A percentile compares a stretch with the other conserved stretches of the same genome.
Conservation (phyloP, 2,113 vertebrate genomes). For the Lipophrys pholis region DNA sequence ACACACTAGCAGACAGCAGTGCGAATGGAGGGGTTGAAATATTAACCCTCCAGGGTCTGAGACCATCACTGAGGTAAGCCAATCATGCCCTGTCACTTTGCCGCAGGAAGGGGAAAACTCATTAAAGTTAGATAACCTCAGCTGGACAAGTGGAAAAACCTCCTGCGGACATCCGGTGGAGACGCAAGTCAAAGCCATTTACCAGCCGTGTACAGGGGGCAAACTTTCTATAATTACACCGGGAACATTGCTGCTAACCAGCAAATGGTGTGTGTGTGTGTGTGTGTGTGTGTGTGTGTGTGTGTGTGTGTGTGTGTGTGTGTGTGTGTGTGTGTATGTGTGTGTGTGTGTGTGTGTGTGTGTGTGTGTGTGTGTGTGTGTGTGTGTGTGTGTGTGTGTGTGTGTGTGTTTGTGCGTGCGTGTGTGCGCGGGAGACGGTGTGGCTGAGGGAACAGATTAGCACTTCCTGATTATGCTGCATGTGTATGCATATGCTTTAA, state of each 20-base stretch:
- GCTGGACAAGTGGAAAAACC: constrained; percentile 71
- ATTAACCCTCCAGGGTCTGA: constrained; percentile 46
- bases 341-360: constrained; percentile 5
- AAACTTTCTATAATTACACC: constrained; percentile 75
- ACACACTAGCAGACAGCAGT: constrained; percentile 7
- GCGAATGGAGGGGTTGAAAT: constrained; percentile 13
- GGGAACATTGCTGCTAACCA: constrained; percentile 58
- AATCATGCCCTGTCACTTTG: constrained; percentile 41
- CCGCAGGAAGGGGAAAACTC: constrained; percentile 69
- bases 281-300: constrained; percentile 5
- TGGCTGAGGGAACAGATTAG: constrained; percentile 32
- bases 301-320: background rate
- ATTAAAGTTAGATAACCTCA: constrained; percentile 74
- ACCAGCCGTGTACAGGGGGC: constrained; percentile 46
- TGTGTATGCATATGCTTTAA: constrained; percentile 26
- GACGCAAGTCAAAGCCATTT: constrained; percentile 61
- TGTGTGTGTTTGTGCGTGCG: background rate
- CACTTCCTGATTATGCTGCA: constrained; percentile 18
- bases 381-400: background rate
- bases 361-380: background rate
- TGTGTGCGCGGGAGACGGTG: constrained; percentile 17
- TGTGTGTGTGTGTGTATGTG: background rate
- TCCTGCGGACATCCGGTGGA: constrained; percentile 58
- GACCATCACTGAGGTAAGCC: constrained; percentile 34
- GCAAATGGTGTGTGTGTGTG: background rate